Conservation (phyloP, 1,140 invertebrate species). For the Ceratosolen fusciceps region DNA sequence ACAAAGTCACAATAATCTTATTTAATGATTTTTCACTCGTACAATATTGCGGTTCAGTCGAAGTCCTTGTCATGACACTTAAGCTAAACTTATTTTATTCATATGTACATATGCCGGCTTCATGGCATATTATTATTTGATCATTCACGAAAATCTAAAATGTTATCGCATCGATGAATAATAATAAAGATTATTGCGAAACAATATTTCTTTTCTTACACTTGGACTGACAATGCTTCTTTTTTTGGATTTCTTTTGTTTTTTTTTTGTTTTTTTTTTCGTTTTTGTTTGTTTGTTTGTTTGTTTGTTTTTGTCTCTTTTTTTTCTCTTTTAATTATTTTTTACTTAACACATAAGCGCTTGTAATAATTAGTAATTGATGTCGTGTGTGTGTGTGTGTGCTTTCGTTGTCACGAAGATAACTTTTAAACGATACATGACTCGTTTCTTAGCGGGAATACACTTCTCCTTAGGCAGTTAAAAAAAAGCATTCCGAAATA, state of each 20-base stretch:
- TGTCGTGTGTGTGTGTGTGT: conserved; percentile 29
- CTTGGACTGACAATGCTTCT: conserved; percentile 44
- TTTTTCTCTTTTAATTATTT: too few species aligned
- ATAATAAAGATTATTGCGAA: conserved; percentile 44
- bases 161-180: conserved; percentile 40
- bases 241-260: too few species aligned
- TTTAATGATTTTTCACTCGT: conserved; percentile 42
- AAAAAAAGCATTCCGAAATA: conserved; percentile 30
- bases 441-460: conserved; percentile 35
- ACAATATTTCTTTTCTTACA: conserved; percentile 38
- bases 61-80: conserved; percentile 44
- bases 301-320: too few species aligned
- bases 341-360: conserved; percentile 35
- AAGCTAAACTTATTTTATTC: conserved; percentile 44
- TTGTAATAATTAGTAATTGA: conserved; percentile 33
- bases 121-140: conserved; percentile 47
- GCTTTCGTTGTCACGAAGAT: conserved; percentile 46
- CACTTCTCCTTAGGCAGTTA: conserved; percentile 34
- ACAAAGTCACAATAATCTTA: conserved; percentile 43
- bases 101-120: conserved; percentile 45
- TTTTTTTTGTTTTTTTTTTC: too few species aligned
- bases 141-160: conserved; percentile 45
- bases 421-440: conserved; percentile 40
- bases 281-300: too few species aligned
- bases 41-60: conserved; percentile 39